Conservation (phyloP, 2,113 vertebrate genomes). For the Epinephelus moara region DNA sequence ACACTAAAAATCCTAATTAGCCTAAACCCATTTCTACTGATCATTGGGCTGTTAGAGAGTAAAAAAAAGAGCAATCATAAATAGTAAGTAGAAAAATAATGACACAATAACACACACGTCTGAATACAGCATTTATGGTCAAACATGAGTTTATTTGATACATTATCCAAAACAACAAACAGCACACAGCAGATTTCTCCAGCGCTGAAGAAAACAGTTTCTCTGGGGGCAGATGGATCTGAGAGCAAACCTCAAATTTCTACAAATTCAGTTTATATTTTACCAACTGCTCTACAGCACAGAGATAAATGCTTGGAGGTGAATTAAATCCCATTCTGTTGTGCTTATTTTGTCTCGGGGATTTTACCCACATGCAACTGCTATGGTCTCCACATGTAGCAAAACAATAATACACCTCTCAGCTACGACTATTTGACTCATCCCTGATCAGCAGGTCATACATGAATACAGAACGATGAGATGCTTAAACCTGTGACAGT, state of each 20-base stretch:
- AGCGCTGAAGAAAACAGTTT: not conserved
- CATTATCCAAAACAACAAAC: slow-evolving; percentile 38
- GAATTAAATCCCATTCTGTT: slow-evolving; percentile 1
- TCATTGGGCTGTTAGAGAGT: not conserved
- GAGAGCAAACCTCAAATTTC: not conserved
- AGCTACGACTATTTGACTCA: not conserved
- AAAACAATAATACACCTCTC: slow-evolving; percentile 16
- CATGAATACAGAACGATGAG: not conserved
- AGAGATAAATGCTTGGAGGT: not conserved
- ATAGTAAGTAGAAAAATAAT: not conserved
- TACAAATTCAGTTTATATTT: not conserved
- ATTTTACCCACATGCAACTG: slow-evolving; percentile 31
- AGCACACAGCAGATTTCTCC: slow-evolving; percentile 20
- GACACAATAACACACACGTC: not conserved
- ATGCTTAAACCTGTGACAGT: not conserved
- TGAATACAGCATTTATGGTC: slow-evolving; percentile 46
- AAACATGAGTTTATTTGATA: slow-evolving; percentile 47
- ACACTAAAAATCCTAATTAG: slow-evolving; percentile 9
- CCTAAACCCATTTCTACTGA: not conserved
- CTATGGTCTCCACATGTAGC: slow-evolving; percentile 9
- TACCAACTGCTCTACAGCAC: slow-evolving; percentile 5
- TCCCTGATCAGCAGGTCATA: slow-evolving; percentile 15
- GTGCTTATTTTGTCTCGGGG: not conserved
- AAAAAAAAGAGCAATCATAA: not conserved
- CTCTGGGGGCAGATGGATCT: not conserved